Conservation (phyloP, 2,113 vertebrate genomes). For the Atlantisia rogersi region DNA sequence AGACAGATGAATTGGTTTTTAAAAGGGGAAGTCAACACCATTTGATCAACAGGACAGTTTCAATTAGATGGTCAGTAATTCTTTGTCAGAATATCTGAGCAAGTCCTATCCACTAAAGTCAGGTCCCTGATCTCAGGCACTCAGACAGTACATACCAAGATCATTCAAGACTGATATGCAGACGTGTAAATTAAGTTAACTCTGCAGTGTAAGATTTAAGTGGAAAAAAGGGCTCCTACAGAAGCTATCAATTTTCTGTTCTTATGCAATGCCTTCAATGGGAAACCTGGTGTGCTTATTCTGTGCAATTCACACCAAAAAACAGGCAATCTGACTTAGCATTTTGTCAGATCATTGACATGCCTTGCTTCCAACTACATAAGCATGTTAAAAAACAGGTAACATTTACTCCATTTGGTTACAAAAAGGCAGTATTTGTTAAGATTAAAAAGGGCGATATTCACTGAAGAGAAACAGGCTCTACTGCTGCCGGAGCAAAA, state of each 20-base stretch:
- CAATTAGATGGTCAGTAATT: neutral
- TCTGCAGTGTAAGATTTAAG: neutral
- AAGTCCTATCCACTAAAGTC: neutral
- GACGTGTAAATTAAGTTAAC: neutral
- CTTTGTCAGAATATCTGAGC: neutral
- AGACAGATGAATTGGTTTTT: neutral
- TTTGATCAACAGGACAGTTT: neutral
- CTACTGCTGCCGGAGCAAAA: neutral
- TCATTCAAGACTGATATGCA: rapidly evolving
- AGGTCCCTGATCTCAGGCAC: neutral
- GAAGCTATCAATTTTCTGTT: neutral
- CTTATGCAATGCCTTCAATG: neutral
- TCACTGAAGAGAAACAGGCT: neutral
- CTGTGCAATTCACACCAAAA: neutral
- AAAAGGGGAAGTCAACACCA: neutral
- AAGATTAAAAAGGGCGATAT: neutral
- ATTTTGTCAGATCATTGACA: neutral
- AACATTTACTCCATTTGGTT: neutral
- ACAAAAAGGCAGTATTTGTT: neutral
- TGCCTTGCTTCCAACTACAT: neutral
- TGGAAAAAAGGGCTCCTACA: neutral
- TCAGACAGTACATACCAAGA: neutral
- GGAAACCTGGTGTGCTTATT: neutral
- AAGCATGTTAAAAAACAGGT: neutral
- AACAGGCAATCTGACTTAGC: neutral